Base-by-base conservation (phyloP, 2,888 invertebrate species). In the Leistus spinibarbis region DNA sequence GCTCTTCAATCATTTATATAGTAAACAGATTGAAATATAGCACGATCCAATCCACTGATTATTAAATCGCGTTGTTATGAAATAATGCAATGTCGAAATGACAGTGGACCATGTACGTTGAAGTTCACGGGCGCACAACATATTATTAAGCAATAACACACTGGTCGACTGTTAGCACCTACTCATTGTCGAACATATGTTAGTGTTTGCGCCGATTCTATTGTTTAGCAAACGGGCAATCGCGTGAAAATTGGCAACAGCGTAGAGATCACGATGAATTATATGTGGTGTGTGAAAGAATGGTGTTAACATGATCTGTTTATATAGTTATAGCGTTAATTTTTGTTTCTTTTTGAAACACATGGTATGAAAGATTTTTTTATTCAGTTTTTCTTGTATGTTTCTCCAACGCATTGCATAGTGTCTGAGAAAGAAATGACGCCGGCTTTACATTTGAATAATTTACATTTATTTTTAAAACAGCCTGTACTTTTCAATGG, bases 341-440 rank as follows among this genome's bases (percentile, higher is more conserved):
- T 71, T 70, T 71, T 54, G 63, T 71, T 71, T 63, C 64, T 71
- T 71, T 71, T 40, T 20, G 24, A 64, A 62, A 71, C 64, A 71
- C 64, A 63, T 71, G 71, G 71, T 54, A 62, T 40, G 63, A 63
- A 53, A 4, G 24, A 63, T 71, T 68, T 70, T 71, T 71, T n/a
- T 17, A 10, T 60, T 17, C 20, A 17, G 16, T n/a, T 19, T 60
- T 60, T 60, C 40, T 1, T 40, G 40, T 40, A 40, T 40, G 40
- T 5, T 40, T 40, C 40, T 40, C 40, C 40, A 40, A 40, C 40
- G 40, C 40, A 3, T 40, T 40, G 40, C 40, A 40, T 40, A 40
- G 40, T 40, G 40, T 40, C 40, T 40, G 40, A 2, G 40, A 40
- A 40, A 40, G 40, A 40, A 40, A 40, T 40, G 40, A 40, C 40